Conservation (phyloP, 1,140 invertebrate genomes). For the Eueides isabella region DNA sequence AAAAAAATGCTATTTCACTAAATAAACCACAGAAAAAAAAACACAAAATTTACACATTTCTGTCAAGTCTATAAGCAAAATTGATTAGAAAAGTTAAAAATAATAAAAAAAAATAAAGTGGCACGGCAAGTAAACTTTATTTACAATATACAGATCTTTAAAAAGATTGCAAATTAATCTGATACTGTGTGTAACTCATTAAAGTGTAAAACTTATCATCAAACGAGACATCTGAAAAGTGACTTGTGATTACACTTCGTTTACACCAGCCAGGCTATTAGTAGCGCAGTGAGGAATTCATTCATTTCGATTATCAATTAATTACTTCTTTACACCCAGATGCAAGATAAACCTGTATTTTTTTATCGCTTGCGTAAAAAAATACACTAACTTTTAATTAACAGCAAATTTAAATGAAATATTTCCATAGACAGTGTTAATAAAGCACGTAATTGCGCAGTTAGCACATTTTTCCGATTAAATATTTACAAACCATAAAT, state of each 20-base stretch:
- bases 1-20: not conserved
- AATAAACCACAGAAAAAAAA: not conserved
- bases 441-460: slow-evolving; percentile 56
- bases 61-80: not conserved
- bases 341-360: slow-evolving; percentile 59
- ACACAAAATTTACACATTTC: not conserved
- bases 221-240: slow-evolving; percentile 72
- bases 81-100: not conserved
- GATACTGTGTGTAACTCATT: slow-evolving; percentile 23
- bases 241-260: slow-evolving; percentile 64
- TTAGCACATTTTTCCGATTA: slow-evolving; percentile 40
- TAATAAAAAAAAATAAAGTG: not conserved
- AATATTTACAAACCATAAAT: not conserved
- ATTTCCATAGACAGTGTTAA: slow-evolving; percentile 57
- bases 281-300: slow-evolving; percentile 59
- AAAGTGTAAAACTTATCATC: slow-evolving; percentile 33
- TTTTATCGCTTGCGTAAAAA: slow-evolving; percentile 57
- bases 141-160: slow-evolving; percentile 13
- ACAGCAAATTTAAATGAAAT: slow-evolving; percentile 73
- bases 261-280: slow-evolving; percentile 67
- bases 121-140: not conserved
- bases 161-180: slow-evolving; percentile 30
- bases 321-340: slow-evolving; percentile 76
- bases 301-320: slow-evolving; percentile 79
- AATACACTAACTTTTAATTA: slow-evolving; percentile 70